These are phyloP conservation scores for Nasonia longicornis DNA, from an alignment of 1,140 invertebrate species.

Conservation along the genomic window DNA sequence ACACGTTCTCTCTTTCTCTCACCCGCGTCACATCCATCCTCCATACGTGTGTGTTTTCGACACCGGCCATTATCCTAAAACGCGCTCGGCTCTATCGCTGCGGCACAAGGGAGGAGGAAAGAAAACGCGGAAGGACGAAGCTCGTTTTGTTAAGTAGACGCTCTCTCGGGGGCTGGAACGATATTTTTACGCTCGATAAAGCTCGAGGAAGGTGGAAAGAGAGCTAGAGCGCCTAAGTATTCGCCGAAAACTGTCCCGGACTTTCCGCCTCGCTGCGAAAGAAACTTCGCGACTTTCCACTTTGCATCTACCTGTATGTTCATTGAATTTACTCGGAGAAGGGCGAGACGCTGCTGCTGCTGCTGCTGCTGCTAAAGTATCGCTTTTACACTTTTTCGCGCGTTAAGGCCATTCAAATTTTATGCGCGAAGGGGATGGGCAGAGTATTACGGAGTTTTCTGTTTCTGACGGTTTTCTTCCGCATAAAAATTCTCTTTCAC, in stretches of 20 bases:
- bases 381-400: slow-evolving; percentile 8
- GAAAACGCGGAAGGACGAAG: slow-evolving; percentile 11
- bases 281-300: slow-evolving; percentile 40
- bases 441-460: neutral
- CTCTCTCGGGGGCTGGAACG: neutral
- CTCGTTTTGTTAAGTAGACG: slow-evolving; percentile 33
- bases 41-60: slow-evolving; percentile 18
- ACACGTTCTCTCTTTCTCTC: neutral
- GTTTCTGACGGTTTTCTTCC: neutral
- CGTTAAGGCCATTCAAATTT: slow-evolving; percentile 20
- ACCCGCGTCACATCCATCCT: neutral
- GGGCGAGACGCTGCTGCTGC: neutral
- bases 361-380: slow-evolving; percentile 3
- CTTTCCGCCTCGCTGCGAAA: slow-evolving; percentile 31
- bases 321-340: slow-evolving; percentile 22
- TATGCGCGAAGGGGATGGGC: neutral
- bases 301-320: slow-evolving; percentile 26
- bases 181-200: slow-evolving; percentile 49
- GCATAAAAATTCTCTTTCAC: neutral
- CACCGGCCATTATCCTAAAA: slow-evolving; percentile 23
- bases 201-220: slow-evolving; percentile 3
- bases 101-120: neutral
- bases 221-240: slow-evolving; percentile 34
- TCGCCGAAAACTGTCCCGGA: slow-evolving; percentile 28
- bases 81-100: neutral